Evolutionary conservation across 2,797 vertebrate species (phyloP), one percentile per base, ranked within the genome.

Genomic region (Macrochelys suwanniensis): DNA sequence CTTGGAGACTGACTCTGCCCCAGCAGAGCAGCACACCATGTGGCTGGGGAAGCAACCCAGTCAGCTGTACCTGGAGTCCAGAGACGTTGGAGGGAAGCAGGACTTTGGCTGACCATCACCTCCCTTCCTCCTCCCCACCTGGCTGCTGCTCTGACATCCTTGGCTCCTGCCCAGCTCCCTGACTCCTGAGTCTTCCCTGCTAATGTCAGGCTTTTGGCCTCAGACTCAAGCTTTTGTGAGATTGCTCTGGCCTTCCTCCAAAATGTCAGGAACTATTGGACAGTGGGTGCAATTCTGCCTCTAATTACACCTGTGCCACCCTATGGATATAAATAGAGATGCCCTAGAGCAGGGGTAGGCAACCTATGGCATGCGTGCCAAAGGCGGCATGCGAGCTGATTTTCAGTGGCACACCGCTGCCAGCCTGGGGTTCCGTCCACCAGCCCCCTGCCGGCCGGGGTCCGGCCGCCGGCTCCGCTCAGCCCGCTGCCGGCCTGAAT

Each of bases 311-410:
- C 65, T n/a, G 12, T 89, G 71, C n/a, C 42, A 59, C 77, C 85
- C 80, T 87, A 89, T 50, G 87, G 80, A 56, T 61, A 93, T 31
- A 49, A 87, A 80, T 56, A 92, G 77, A 90, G 76, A 61, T 76
- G 68, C 49, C 37, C 16, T 84, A 79, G 15, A 33, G 59, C 37
- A 42, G 37, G 37, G 37, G 37, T 42, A 42, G 37, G 37, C 37
- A 42, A 42, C 37, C 37, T 42, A 42, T 42, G 37, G 37, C 37
- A 42, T 4, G 4, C 37, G 37, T 42, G 37, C 37, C 37, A 42
- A 42, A 42, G 37, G 37, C 37, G 37, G 37, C 37, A 42, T 42
- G 37, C 4, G 37, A 42, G 37, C 37, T 42, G 37, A 42, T 42
- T 42, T 42, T 42, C 37, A 42, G 37, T 42, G 37, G 37, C 37